A percentile compares a stretch with the other conserved stretches of the same genome.
Conservation (phyloP, 2,797 vertebrate species). For the Lindbergichthys nudifrons region DNA sequence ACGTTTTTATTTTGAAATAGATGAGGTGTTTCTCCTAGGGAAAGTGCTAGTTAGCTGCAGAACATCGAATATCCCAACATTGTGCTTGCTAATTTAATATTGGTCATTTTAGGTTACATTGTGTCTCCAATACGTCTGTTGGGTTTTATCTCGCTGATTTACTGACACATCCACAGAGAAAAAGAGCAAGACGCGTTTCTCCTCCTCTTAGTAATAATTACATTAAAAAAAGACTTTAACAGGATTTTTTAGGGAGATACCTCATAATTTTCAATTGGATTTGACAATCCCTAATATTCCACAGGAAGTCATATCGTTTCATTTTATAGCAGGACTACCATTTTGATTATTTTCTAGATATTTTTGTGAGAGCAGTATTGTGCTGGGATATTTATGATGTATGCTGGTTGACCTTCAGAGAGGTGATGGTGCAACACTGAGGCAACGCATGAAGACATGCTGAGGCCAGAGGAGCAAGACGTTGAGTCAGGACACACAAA, state of each 20-base stretch:
- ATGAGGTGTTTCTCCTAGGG: no score
- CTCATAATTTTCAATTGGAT: background rate
- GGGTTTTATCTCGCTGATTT: background rate
- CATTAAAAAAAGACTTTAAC: background rate
- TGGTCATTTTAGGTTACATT: no score
- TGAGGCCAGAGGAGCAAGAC: slow-evolving; percentile 6
- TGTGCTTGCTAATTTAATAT: no score
- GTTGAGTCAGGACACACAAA: slow-evolving; percentile 7
- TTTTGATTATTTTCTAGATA: background rate
- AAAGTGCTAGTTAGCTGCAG: no score
- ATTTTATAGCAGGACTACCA: background rate
- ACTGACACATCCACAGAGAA: background rate
- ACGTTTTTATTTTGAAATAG: no score
- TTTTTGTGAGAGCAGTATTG: slow-evolving; percentile 5
- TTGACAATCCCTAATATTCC: background rate
- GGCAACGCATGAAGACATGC: slow-evolving; percentile 27
- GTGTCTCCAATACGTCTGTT: background rate
- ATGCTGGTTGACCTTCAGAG: slow-evolving; percentile 28
- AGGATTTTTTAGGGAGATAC: background rate
- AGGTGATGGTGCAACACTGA: slow-evolving; percentile 38
- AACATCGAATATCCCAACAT: background rate
- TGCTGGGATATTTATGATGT: slow-evolving; percentile 11
- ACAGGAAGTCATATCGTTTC: background rate
- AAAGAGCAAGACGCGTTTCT: background rate
- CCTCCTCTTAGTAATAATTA: background rate